phyloP scores from a whole-genome alignment of 1,140 invertebrate genomes.

The Drosophila dunni region DNA sequence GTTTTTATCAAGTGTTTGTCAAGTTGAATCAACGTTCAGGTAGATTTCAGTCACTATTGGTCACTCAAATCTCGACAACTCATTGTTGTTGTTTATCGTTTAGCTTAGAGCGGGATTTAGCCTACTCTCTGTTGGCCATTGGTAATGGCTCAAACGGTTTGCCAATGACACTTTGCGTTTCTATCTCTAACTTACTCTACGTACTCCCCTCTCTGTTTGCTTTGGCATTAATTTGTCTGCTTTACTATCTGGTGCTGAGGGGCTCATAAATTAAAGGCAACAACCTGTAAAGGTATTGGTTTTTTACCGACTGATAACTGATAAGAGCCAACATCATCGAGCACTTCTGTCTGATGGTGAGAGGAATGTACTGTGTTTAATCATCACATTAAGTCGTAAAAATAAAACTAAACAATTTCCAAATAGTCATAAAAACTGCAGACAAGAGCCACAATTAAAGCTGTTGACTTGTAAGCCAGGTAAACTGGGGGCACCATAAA shows the following conservation, averaged over 20 bases:
- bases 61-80: conserved; percentile 35
- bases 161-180: conserved; percentile 11
- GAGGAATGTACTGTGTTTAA: conserved; percentile 40
- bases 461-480: conserved; percentile 22
- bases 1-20: conserved; percentile 58
- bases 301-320: conserved; percentile 48
- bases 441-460: conserved; percentile 56
- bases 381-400: conserved; percentile 55
- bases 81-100: conserved; percentile 37
- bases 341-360: conserved; percentile 27
- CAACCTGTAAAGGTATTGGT: conserved; percentile 38
- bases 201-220: conserved; percentile 29
- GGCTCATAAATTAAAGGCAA: conserved; percentile 59
- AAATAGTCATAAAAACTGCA: conserved; percentile 43
- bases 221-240: conserved; percentile 66
- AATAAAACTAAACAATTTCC: conserved; percentile 42
- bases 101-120: not conserved
- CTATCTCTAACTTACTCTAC: conserved; percentile 1
- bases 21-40: conserved; percentile 26
- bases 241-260: conserved; percentile 57
- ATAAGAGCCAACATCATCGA: conserved; percentile 12
- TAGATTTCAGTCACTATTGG: conserved; percentile 5
- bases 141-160: conserved; percentile 27
- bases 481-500: conserved; percentile 11
- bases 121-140: conserved; percentile 11